Conservation (phyloP, 2,888 invertebrate genomes). For the Xylota segnis region DNA sequence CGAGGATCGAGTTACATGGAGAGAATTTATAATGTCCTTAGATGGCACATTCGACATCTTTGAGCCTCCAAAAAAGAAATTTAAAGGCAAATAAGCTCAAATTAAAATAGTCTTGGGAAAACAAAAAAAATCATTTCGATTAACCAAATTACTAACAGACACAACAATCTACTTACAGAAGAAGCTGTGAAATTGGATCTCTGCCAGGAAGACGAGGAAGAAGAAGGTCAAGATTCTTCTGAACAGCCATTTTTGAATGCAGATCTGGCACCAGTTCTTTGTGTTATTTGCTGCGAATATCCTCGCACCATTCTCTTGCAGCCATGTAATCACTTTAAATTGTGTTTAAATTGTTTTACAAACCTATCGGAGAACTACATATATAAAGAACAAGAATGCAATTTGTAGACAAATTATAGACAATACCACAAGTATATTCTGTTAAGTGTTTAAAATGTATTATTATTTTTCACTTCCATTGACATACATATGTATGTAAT, state of each 20-base stretch:
- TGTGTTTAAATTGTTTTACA: too few species aligned
- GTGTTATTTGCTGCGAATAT: slow-evolving; percentile 41
- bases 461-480: too few species aligned
- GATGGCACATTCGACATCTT: slow-evolving; percentile 38
- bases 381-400: too few species aligned
- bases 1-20: slow-evolving; percentile 26
- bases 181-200: slow-evolving; percentile 7
- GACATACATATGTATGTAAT: too few species aligned
- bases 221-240: neutral
- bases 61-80: slow-evolving; percentile 22
- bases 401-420: too few species aligned
- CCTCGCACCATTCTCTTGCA: slow-evolving; percentile 25
- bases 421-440: too few species aligned
- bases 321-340: too few species aligned
- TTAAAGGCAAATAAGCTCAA: slow-evolving; percentile 18
- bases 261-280: slow-evolving; percentile 23
- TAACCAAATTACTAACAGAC: slow-evolving; percentile 26
- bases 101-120: slow-evolving; percentile 27
- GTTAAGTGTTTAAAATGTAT: too few species aligned
- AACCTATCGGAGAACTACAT: too few species aligned
- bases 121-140: slow-evolving; percentile 33
- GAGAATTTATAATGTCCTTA: slow-evolving; percentile 28
- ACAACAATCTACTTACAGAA: too few species aligned
- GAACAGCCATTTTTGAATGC: slow-evolving; percentile 27
- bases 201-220: slow-evolving; percentile 13